Base-by-base conservation (phyloP, 2,797 vertebrate species). In the Phataginus tetradactyla region DNA sequence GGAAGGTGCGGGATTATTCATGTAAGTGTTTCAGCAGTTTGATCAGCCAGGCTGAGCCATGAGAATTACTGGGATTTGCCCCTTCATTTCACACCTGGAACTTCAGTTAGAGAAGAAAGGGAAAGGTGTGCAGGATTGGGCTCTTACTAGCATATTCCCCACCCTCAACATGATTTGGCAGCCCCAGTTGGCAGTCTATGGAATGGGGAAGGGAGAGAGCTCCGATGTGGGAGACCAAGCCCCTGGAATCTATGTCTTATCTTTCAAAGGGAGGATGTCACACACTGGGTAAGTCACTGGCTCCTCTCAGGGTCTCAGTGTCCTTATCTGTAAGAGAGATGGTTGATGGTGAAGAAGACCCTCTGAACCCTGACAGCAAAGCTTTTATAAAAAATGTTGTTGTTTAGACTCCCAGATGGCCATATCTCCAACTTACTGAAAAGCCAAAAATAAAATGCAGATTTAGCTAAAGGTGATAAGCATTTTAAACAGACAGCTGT, bases 401-500 rank as follows among this genome's bases (percentile, higher is more conserved):
- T 80, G 66, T 57, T 80, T 29, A 86, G 84, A 86, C 21, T 94
- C 59, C 79, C 37, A 29, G 55, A 86, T 18, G 23, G 61, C 5
- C 17, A 25, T 37, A 32, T 45, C 51, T 71, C 42, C 55, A 74
- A 81, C 27, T 85, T 59, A 95, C 25, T 72, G 2, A 90, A 89
- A 69, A 74, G 93, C 57, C 83, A 94, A 80, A 86, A 74, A 4
- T n/a, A 49, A 66, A 74, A 53, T 71, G 86, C 13, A 75, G 51
- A 71, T 95, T 93, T 84, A 89, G 71, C 23, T 29, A n/a, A 91
- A 80, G 53, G n/a, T n/a, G 23, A 81, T 86, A 34, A 72, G 17
- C 39, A 90, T 94, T 97, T 92, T 79, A 45, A 93, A 91, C 23
- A 63, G 89, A 95, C 20, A 57, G 10, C 21, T 88, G 29, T 81